These are phyloP conservation scores for Patella caerulea DNA, from an alignment of 2,888 invertebrate genomes.

Conservation along the genomic window DNA sequence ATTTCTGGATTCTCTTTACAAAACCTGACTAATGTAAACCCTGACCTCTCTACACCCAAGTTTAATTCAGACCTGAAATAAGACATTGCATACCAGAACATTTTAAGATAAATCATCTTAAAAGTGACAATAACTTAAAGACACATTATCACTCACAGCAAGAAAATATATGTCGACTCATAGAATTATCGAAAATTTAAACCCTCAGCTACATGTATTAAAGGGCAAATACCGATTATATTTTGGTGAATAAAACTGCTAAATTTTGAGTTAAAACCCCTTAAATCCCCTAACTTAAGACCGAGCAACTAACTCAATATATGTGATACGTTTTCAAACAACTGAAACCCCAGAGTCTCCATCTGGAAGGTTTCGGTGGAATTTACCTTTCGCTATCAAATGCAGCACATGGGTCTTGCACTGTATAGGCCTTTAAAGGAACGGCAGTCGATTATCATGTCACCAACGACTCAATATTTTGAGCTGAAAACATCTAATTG, in stretches of 20 bases:
- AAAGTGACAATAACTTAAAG: neutral
- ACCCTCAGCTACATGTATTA: neutral
- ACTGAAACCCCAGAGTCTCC: too few relatives aligned
- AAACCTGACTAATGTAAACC: constrained; percentile 67
- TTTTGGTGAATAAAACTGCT: neutral
- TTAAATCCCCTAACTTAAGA: too few relatives aligned
- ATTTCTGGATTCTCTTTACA: constrained; percentile 63
- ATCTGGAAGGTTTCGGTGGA: too few relatives aligned
- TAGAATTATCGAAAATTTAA: neutral
- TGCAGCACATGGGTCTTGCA: too few relatives aligned
- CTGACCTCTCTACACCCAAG: constrained; percentile 68
- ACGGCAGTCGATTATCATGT: too few relatives aligned
- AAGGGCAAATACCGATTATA: neutral
- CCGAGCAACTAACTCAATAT: too few relatives aligned
- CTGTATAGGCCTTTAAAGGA: too few relatives aligned
- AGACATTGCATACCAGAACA: neutral
- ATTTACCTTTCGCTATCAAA: too few relatives aligned
- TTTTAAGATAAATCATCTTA: neutral
- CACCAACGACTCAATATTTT: too few relatives aligned
- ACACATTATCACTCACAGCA: neutral
- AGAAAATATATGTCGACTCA: neutral
- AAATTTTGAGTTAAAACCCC: too few relatives aligned
- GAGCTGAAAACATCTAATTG: too few relatives aligned
- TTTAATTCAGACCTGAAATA: constrained; percentile 68
- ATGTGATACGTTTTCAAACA: too few relatives aligned